Evolutionary conservation across 2,113 vertebrate genomes (phyloP).

Genomic region (Pungitius pungitius): DNA sequence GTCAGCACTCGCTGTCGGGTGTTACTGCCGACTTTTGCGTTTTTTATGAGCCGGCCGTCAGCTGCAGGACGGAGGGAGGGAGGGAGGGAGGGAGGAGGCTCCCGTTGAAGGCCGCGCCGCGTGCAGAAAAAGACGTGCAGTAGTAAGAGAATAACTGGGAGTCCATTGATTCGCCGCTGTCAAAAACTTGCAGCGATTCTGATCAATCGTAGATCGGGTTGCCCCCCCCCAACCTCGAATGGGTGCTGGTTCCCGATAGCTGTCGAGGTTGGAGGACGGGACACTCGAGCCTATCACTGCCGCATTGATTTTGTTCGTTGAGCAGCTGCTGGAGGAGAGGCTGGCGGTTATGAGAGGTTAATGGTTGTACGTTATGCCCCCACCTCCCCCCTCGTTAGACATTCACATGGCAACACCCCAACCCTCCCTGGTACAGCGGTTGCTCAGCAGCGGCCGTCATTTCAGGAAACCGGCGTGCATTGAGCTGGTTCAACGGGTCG

Average conservation of each 20-base stretch:
- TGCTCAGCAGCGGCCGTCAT: slow-evolving; percentile 33
- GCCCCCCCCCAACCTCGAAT: too few relatives aligned
- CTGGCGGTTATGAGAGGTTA: slow-evolving; percentile 69
- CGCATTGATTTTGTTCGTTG: slow-evolving; percentile 53
- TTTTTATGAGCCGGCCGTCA: background rate
- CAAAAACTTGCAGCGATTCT: slow-evolving; percentile 8
- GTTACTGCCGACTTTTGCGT: slow-evolving; percentile 3
- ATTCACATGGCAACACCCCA: slow-evolving; percentile 65
- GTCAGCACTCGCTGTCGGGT: slow-evolving; percentile 33
- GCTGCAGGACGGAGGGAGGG: background rate
- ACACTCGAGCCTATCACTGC: slow-evolving; percentile 27
- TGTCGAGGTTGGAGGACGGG: slow-evolving; percentile 24
- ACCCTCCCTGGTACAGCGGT: slow-evolving; percentile 53
- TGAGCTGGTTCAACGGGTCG: slow-evolving; percentile 6
- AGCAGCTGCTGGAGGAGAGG: slow-evolving; percentile 59
- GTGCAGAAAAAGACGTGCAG: background rate
- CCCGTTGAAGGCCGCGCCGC: background rate
- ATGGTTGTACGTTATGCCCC: slow-evolving; percentile 60
- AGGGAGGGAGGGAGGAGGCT: too few relatives aligned
- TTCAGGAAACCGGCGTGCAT: background rate
- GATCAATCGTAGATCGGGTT: background rate
- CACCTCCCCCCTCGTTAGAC: slow-evolving; percentile 60
- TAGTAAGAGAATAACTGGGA: background rate
- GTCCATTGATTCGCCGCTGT: slow-evolving; percentile 4
- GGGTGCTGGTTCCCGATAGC: slow-evolving; percentile 5